A percentile compares a stretch with the other conserved stretches of the same genome.
Evolutionary conservation across 2,888 invertebrate species (phyloP).

Genomic region (Argyresthia albistria): DNA sequence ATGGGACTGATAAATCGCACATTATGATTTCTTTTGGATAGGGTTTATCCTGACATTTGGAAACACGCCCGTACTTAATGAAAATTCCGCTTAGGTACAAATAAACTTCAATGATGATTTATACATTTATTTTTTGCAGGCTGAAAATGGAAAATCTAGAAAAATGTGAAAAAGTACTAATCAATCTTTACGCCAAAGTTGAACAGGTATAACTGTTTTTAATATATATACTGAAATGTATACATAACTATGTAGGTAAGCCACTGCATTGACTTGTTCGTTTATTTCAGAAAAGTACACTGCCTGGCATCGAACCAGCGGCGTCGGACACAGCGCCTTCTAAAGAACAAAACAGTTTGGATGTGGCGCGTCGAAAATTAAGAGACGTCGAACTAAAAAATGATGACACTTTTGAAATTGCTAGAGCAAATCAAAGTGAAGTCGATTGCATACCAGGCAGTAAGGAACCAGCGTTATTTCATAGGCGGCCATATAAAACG

Average conservation of each 20-base stretch:
- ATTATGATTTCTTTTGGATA: too few species aligned
- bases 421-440: constrained; percentile 39
- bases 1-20: too few species aligned
- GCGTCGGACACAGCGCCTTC: constrained; percentile 15
- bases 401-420: constrained; percentile 48
- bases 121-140: constrained; percentile 42
- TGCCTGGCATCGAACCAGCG: constrained; percentile 16
- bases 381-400: constrained; percentile 29
- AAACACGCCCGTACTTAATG: too few species aligned
- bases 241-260: not conserved
- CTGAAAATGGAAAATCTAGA: constrained; percentile 78
- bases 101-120: too few species aligned
- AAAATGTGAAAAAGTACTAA: constrained; percentile 79
- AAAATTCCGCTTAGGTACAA: too few species aligned
- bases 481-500: constrained; percentile 43
- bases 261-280: constrained; percentile 2
- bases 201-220: constrained; percentile 58
- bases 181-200: constrained; percentile 77
- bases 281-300: constrained; percentile 39
- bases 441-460: constrained; percentile 42
- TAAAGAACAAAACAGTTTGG: constrained; percentile 23
- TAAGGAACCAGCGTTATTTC: constrained; percentile 56
- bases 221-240: constrained; percentile 4
- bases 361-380: constrained; percentile 42
- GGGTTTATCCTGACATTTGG: too few species aligned